A percentile compares a stretch with the other conserved stretches of the same genome.
Conservation (phyloP, 1,140 invertebrate species). For the Andrena cerasifolii region DNA sequence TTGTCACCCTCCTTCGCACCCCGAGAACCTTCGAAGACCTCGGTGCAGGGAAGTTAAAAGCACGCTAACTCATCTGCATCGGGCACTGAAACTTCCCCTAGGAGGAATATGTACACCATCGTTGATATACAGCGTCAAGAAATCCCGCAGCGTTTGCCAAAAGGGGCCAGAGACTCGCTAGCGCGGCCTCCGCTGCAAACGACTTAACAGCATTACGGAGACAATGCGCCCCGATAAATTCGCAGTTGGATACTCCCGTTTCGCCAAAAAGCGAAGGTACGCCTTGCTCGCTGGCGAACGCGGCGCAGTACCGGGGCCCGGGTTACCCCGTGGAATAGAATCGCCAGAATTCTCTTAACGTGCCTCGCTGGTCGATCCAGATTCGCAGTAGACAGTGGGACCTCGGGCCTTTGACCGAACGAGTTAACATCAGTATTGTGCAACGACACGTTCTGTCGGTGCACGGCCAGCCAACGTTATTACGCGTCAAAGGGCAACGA, state of each 20-base stretch:
- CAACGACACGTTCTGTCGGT: conserved; percentile 33
- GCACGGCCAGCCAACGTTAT: conserved; percentile 46
- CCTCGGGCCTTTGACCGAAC: not conserved
- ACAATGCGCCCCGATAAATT: not conserved
- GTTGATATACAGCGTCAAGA: not conserved
- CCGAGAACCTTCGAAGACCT: too few relatives aligned
- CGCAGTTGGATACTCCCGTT: too few relatives aligned
- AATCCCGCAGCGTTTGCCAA: not conserved
- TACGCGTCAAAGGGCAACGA: conserved; percentile 48
- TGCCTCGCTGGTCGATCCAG: not conserved
- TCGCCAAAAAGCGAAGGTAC: not conserved
- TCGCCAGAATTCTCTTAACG: not conserved
- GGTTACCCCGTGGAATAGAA: not conserved
- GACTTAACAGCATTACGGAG: not conserved
- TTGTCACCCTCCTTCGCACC: too few relatives aligned
- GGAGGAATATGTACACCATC: too few relatives aligned
- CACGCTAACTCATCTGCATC: conserved; percentile 16
- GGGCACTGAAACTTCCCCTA: not conserved
- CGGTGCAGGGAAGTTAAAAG: conserved; percentile 5
- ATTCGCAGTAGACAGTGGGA: not conserved
- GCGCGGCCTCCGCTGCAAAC: not conserved
- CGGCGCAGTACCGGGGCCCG: not conserved
- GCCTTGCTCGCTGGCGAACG: not conserved
- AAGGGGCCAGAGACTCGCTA: not conserved
- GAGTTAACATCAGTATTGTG: conserved; percentile 22